Conservation (phyloP, 2,888 invertebrate genomes). For the Gastrophysa polygoni region DNA sequence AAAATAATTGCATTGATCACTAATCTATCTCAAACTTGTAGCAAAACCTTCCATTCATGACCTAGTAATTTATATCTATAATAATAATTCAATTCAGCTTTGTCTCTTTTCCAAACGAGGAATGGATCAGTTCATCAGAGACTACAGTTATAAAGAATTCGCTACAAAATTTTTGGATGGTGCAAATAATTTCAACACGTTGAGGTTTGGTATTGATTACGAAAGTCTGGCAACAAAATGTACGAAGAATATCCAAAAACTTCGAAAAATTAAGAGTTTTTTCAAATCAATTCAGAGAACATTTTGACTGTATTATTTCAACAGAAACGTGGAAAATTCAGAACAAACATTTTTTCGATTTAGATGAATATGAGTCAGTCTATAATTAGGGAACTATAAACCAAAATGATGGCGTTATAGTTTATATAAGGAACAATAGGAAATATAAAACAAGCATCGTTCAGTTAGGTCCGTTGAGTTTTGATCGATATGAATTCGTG, state of each 20-base stretch:
- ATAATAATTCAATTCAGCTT: background rate
- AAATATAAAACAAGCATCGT: background rate
- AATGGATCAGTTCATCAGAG: background rate
- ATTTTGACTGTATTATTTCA: background rate
- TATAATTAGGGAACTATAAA: conserved; percentile 4
- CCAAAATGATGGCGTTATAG: conserved; percentile 4
- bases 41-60: background rate
- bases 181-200: conserved; percentile 5
- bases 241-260: conserved; percentile 4
- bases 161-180: background rate
- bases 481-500: background rate
- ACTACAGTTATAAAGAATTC: background rate
- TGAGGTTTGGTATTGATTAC: conserved; percentile 2
- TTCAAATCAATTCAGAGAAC: conserved; percentile 2
- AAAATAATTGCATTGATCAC: background rate
- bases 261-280: background rate
- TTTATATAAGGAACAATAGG: conserved; percentile 4
- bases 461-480: conserved; percentile 1
- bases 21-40: background rate
- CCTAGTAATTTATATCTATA: background rate
- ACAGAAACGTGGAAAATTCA: conserved; percentile 3
- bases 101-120: background rate
- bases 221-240: background rate
- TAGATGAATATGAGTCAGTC: background rate
- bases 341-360: background rate